These are phyloP conservation scores for Caenorhabditis macrosperma DNA, from an alignment of 2,888 invertebrate species.

Conservation along the genomic window DNA sequence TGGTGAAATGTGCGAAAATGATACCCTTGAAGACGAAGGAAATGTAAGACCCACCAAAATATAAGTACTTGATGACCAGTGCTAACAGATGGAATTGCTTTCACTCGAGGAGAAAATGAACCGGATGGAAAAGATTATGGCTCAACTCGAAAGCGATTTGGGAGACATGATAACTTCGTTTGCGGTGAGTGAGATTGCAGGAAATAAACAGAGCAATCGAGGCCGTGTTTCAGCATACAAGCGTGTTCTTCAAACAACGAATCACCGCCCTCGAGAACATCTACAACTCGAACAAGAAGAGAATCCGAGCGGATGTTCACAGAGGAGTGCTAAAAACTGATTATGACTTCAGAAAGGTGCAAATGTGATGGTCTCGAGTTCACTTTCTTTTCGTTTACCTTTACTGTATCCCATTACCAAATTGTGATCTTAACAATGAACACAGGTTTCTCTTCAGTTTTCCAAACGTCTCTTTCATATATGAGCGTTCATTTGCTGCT, in stretches of 20 bases:
- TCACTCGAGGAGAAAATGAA: constrained; percentile 56
- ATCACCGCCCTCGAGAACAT: constrained; percentile 60
- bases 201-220: background rate
- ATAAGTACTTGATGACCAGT: background rate
- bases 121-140: constrained; percentile 34
- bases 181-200: constrained; percentile 42
- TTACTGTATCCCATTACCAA: too few relatives aligned
- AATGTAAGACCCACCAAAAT: too few relatives aligned
- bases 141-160: constrained; percentile 48
- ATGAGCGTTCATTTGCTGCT: too few relatives aligned
- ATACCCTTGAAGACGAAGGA: constrained; percentile 48
- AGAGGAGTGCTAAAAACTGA: constrained; percentile 23
- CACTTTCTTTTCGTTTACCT: too few relatives aligned
- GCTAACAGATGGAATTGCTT: constrained; percentile 41
- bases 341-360: too few relatives aligned
- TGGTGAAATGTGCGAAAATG: constrained; percentile 52
- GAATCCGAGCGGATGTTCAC: constrained; percentile 49
- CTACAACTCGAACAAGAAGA: constrained; percentile 53
- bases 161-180: constrained; percentile 55
- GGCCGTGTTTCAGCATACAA: constrained; percentile 45
- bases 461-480: too few relatives aligned
- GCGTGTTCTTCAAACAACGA: constrained; percentile 52
- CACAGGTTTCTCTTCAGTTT: too few relatives aligned
- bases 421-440: too few relatives aligned
- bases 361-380: too few relatives aligned